Evolutionary conservation across 2,113 vertebrate species (phyloP).

Genomic region (Tonatia bakeri): DNA sequence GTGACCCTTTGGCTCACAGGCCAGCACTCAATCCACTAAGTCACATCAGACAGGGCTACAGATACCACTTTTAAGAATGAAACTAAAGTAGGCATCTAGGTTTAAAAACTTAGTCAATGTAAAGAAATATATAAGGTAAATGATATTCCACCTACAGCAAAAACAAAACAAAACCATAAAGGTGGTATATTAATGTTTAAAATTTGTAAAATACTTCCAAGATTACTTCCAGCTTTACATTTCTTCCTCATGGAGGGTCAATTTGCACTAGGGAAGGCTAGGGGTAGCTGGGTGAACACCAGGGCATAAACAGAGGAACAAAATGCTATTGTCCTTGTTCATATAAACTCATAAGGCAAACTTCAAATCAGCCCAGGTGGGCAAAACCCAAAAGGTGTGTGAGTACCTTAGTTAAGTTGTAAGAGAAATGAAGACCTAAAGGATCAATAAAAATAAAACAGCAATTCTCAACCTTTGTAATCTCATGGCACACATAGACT

Average conservation of each 20-base stretch:
- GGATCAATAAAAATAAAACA: not conserved
- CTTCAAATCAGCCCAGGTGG: conserved; percentile 13
- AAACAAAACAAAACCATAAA: not conserved
- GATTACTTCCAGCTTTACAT: not conserved
- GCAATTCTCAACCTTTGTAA: not conserved
- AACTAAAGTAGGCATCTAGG: not conserved
- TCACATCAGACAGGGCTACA: not conserved
- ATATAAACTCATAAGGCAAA: not conserved
- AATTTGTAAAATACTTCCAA: not conserved
- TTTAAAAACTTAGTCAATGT: not conserved
- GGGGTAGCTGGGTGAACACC: not conserved
- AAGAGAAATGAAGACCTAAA: not conserved
- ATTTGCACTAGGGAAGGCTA: not conserved
- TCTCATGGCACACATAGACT: not conserved
- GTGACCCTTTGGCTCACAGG: too few species aligned
- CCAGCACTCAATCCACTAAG: too few species aligned
- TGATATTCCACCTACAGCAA: not conserved
- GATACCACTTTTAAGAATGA: not conserved
- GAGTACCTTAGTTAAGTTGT: not conserved
- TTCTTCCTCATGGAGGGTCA: not conserved
- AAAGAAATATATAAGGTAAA: conserved; percentile 37
- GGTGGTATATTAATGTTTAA: not conserved
- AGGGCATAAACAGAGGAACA: not conserved
- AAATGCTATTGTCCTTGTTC: not conserved
- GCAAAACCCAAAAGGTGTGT: not conserved